Evolutionary conservation across 2,888 invertebrate genomes (phyloP).

Genomic region (Chrysolina americana): DNA sequence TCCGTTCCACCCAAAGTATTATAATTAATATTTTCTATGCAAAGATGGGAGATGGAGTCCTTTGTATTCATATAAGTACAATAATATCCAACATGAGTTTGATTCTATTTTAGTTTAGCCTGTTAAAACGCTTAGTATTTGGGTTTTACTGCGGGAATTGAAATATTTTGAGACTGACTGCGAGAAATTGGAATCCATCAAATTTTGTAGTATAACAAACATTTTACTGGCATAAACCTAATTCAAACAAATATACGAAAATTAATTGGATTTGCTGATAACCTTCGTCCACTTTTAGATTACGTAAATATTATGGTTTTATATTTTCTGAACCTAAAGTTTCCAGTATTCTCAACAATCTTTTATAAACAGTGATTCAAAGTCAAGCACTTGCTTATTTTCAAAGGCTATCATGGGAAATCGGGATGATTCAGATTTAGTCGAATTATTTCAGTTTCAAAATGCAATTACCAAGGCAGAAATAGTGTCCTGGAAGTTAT

Average conservation of each 20-base stretch:
- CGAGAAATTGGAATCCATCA: background rate
- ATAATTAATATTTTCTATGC: no score
- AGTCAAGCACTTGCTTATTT: constrained; percentile 10
- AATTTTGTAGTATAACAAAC: constrained; percentile 19
- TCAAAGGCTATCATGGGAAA: background rate
- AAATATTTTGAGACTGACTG: background rate
- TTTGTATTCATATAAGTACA: no score
- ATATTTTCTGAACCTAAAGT: constrained; percentile 4
- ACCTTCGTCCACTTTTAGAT: constrained; percentile 29
- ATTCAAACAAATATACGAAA: constrained; percentile 27
- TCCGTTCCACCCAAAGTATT: no score
- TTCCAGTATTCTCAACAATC: constrained; percentile 18
- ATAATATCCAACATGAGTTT: no score
- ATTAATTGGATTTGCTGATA: constrained; percentile 21
- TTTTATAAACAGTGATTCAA: constrained; percentile 13
- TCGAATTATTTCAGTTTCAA: background rate
- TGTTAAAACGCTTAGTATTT: background rate
- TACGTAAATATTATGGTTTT: constrained; percentile 25
- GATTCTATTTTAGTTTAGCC: background rate
- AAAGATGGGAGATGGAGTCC: no score
- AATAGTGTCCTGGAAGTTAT: no score
- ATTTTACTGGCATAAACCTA: constrained; percentile 22
- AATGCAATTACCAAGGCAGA: no score
- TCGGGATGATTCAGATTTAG: background rate
- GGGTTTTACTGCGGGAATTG: background rate